These are phyloP conservation scores for Ichneumoninae sp. DNA, from an alignment of 2,888 invertebrate species.

Conservation along the genomic window DNA sequence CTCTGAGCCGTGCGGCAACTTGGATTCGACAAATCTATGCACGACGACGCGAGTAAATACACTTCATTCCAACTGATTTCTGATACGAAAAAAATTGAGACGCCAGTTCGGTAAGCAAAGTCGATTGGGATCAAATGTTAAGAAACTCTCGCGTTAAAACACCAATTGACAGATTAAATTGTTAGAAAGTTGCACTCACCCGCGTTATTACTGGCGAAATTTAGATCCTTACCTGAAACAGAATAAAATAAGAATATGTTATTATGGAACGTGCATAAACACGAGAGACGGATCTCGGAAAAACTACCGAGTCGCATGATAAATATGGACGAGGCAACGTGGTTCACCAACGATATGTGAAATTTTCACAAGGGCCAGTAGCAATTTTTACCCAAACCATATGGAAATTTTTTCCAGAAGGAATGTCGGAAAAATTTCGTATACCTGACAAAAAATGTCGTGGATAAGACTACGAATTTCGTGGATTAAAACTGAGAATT, in stretches of 20 bases:
- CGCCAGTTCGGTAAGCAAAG: neutral
- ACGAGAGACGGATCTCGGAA: too few relatives aligned
- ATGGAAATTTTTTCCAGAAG: too few relatives aligned
- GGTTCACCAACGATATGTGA: too few relatives aligned
- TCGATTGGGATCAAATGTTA: neutral
- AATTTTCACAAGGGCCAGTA: too few relatives aligned
- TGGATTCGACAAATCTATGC: neutral
- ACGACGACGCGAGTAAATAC: neutral
- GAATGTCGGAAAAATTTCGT: too few relatives aligned
- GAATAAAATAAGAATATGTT: slow-evolving; percentile 51
- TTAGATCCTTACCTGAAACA: slow-evolving; percentile 84
- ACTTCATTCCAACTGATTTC: neutral
- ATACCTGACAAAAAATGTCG: too few relatives aligned
- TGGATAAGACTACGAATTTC: too few relatives aligned
- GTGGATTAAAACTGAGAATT: too few relatives aligned
- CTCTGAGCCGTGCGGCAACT: neutral
- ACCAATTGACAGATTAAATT: slow-evolving; percentile 62
- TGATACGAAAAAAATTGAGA: neutral
- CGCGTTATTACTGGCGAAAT: slow-evolving; percentile 83
- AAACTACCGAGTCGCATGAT: too few relatives aligned
- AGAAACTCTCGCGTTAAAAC: slow-evolving; percentile 3
- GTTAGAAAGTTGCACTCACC: slow-evolving; percentile 83
- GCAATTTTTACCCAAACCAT: too few relatives aligned
- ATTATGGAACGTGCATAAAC: slow-evolving; percentile 24
- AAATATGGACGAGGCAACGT: too few relatives aligned